Evolutionary conservation across 2,797 vertebrate genomes (phyloP).

Genomic region (Masticophis lateralis): DNA sequence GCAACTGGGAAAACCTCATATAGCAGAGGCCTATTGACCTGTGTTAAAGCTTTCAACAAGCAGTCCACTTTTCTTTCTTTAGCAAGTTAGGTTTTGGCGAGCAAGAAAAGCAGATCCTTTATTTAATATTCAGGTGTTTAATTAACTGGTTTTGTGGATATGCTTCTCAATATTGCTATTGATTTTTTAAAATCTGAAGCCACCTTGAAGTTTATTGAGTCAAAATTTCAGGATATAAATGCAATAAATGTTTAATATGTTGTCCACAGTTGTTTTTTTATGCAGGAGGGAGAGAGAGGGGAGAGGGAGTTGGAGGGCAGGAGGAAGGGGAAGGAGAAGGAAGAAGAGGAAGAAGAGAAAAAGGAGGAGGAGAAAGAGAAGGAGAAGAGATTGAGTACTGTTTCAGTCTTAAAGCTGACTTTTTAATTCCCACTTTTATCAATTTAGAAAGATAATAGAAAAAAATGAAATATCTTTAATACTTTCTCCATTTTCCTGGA

Average conservation of each 20-base stretch:
- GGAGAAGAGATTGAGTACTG: background rate
- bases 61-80: background rate
- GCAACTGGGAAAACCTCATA: background rate
- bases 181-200: background rate
- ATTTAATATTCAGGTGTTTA: background rate
- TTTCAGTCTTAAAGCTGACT: too few species aligned
- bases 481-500: background rate
- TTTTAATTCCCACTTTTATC: background rate
- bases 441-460: conserved; percentile 16
- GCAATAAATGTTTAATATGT: background rate
- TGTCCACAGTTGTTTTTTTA: background rate
- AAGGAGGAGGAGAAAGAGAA: background rate
- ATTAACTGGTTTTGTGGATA: background rate
- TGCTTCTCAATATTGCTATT: background rate
- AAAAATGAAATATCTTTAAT: conserved; percentile 38
- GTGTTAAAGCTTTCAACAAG: background rate
- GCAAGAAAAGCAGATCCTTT: background rate
- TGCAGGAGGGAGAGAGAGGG: background rate
- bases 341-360: too few species aligned
- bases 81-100: background rate
- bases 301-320: background rate
- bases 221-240: background rate
- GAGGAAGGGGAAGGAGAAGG: too few species aligned
- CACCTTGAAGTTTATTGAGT: background rate
- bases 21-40: background rate